phyloP scores from a whole-genome alignment of 1,140 invertebrate genomes.

The Hormaphis cornu region DNA sequence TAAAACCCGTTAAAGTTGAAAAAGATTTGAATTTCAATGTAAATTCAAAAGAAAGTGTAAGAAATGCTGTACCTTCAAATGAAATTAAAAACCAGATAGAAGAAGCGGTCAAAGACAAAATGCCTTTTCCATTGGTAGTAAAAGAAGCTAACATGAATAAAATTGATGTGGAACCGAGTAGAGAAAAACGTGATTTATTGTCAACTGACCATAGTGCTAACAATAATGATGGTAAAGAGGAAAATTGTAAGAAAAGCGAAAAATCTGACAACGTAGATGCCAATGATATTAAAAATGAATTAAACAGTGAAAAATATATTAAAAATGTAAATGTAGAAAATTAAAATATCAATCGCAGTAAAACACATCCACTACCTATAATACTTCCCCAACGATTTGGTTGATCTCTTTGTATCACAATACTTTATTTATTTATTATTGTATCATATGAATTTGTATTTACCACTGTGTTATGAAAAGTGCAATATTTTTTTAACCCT shows the following conservation, averaged over 20 bases:
- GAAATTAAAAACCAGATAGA: not conserved
- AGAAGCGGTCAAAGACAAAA: not conserved
- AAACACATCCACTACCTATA: not conserved
- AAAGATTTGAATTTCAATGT: not conserved
- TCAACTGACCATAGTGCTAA: not conserved
- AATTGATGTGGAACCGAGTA: conserved; percentile 43
- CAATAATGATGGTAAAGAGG: not conserved
- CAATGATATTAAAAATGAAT: not conserved
- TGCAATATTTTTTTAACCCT: not conserved
- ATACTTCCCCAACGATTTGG: not conserved
- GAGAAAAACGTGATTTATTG: not conserved
- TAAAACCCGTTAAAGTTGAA: conserved; percentile 37
- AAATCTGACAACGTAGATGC: not conserved
- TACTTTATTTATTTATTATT: conserved; percentile 1
- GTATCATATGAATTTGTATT: not conserved
- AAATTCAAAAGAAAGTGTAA: not conserved
- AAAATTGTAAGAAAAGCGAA: conserved; percentile 11
- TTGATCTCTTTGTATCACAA: conserved; percentile 13
- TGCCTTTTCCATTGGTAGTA: not conserved
- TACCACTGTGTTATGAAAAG: not conserved
- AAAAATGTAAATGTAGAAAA: not conserved
- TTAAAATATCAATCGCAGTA: not conserved
- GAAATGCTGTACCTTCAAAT: not conserved
- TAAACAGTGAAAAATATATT: not conserved
- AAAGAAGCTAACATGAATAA: conserved; percentile 36